These are phyloP conservation scores for Arvicanthis niloticus DNA, from an alignment of 2,113 vertebrate species.

Conservation along the genomic window DNA sequence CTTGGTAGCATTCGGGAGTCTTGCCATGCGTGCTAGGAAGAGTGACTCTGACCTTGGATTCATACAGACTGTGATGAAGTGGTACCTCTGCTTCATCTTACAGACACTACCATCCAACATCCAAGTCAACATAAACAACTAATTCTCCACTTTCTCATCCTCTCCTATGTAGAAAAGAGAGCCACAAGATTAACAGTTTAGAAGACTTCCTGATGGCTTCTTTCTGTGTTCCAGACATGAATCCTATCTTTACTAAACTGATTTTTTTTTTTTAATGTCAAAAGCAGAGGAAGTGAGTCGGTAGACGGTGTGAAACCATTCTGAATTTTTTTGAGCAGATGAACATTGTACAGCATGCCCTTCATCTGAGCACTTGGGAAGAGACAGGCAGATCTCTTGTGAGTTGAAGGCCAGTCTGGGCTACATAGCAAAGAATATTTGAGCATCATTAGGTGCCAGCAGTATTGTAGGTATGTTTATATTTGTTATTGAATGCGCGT, in stretches of 20 bases:
- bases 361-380: background rate
- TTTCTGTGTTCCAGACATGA: background rate
- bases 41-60: background rate
- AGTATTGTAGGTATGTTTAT: background rate
- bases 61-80: background rate
- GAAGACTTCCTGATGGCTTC: background rate
- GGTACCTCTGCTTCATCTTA: background rate
- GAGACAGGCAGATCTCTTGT: background rate
- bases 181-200: constrained; percentile 11
- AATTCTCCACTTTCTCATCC: constrained; percentile 30
- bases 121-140: background rate
- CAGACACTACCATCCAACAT: background rate
- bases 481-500: background rate
- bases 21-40: background rate
- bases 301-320: background rate
- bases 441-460: background rate
- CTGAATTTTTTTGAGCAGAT: background rate
- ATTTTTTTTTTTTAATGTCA: constrained; percentile 8
- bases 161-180: background rate
- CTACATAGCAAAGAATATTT: background rate
- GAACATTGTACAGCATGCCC: background rate
- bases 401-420: background rate
- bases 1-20: background rate
- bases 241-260: background rate
- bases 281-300: constrained; percentile 8